Evolutionary conservation across 2,113 vertebrate genomes (phyloP).

Genomic region (Hypocryptadius cinnamomeus): DNA sequence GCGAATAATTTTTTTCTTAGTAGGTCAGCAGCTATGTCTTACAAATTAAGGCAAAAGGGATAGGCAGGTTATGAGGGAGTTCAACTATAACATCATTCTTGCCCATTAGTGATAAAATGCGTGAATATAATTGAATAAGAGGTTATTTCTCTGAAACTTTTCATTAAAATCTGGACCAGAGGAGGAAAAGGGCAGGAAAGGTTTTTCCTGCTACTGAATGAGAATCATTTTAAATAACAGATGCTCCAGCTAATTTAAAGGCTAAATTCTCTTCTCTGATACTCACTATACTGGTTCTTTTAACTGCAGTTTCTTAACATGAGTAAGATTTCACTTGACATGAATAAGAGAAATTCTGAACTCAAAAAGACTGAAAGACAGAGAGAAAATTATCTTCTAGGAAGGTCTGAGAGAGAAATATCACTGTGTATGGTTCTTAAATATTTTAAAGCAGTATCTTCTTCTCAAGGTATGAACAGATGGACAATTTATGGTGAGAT

Average conservation of each 20-base stretch:
- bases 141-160: background rate
- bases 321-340: background rate
- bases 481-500: background rate
- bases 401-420: background rate
- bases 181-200: background rate
- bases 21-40: background rate
- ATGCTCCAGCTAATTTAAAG: background rate
- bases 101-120: background rate
- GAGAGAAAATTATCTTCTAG: background rate
- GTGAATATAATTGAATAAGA: background rate
- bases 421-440: background rate
- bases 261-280: background rate
- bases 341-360: background rate
- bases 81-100: background rate
- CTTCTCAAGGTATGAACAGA: background rate
- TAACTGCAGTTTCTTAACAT: background rate
- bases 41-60: background rate
- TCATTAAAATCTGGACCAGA: background rate
- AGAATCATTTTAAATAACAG: background rate
- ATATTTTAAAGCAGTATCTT: background rate
- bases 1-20: background rate
- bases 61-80: background rate
- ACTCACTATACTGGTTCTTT: background rate
- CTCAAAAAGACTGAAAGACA: background rate
- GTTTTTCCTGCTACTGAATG: background rate